Percentiles rank a stretch among this genome's conserved stretches.
Evolutionary conservation across 2,113 vertebrate species (phyloP).

Genomic region (Equus quagga): DNA sequence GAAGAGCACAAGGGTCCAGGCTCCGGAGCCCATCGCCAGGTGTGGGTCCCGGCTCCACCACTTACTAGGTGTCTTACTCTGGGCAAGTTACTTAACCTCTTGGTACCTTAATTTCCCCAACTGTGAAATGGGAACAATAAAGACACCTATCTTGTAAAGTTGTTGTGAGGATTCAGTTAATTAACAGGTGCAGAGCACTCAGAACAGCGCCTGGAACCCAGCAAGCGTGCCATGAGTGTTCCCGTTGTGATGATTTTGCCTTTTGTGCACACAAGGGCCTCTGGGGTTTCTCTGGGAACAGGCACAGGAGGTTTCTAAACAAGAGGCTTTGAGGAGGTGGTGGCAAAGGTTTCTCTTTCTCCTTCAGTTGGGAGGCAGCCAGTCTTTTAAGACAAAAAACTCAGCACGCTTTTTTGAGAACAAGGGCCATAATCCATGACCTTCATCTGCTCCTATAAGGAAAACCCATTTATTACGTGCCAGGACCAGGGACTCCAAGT

Average conservation of each 20-base stretch:
- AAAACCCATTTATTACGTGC: background rate
- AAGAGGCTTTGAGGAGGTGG: background rate
- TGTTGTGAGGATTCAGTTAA: background rate
- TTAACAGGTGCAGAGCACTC: background rate
- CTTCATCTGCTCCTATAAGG: background rate
- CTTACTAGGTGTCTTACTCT: background rate
- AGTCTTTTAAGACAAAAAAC: background rate
- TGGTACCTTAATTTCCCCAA: background rate
- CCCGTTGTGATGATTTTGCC: background rate
- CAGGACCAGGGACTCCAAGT: background rate
- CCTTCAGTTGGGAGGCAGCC: background rate
- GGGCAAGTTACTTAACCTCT: background rate
- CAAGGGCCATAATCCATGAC: background rate
- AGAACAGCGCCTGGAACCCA: background rate
- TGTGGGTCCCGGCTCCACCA: background rate
- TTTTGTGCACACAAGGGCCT: background rate
- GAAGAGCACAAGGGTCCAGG: background rate
- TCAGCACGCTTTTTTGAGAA: background rate
- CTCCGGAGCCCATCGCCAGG: background rate
- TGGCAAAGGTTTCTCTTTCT: background rate
- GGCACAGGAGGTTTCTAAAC: background rate
- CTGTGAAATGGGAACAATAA: background rate
- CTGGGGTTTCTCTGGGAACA: background rate
- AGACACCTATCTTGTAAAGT: background rate
- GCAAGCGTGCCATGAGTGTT: background rate